Evolutionary conservation across 2,113 vertebrate species (phyloP), one percentile per base, ranked within the genome.

Genomic region (Varanus komodoensis): DNA sequence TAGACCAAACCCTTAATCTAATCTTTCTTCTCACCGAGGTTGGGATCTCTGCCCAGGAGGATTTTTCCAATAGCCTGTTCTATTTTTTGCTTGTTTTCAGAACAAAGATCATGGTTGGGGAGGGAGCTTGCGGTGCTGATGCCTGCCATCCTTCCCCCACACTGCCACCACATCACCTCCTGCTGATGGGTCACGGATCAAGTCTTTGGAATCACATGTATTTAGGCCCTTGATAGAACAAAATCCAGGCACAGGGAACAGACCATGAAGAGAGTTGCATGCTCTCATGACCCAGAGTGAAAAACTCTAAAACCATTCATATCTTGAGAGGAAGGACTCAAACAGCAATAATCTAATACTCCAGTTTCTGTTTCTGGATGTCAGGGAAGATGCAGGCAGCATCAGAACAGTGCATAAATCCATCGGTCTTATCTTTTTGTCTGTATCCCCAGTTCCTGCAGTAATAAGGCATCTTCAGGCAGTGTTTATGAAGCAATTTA

Each of bases 401-500:
- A 71, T 87, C 69, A 68, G 67, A 54, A 86, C 29, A 78, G 54
- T 94, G 9, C 75, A 80, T 84, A 74, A 89, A 79, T 69, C 61
- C 50, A 73, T 91, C 80, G 77, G 79, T 73, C 81, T 79, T 25
- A 52, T 89, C 17, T 79, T 68, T 85, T 69, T 77, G 27, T 27
- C 73, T 29, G 50, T 78, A 92, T 89, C 77, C 34, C 48, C 86
- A 68, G 23, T 84, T 92, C 92, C 93, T 91, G 29, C 91, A 94
- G 91, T 79, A 90, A 44, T 92, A 92, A 89, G 78, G 29, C 94
- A 90, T 91, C 69, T n/a, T 52, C 80, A 91, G 86, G 68, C n/a
- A 67, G 50, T 87, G 50, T 90, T 95, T 89, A 75, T 89, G 92
- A 94, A 94, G 80, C 89, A 89, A 93, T 94, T 94, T 93, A 81